Evolutionary conservation across 2,888 invertebrate species (phyloP).

Genomic region (Stratiomys singularior): DNA sequence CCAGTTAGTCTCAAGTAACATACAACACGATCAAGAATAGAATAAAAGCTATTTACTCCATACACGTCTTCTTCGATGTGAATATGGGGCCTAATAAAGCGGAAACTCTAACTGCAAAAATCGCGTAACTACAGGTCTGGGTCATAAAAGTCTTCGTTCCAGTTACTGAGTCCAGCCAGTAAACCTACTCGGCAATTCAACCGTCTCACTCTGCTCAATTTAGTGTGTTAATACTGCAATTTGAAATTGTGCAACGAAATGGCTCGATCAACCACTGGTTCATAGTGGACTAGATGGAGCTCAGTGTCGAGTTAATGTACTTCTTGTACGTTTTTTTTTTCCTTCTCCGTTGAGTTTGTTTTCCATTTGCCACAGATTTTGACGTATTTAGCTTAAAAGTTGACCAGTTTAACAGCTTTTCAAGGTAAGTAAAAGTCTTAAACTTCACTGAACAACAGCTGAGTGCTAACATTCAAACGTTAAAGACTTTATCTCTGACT

Average conservation of each 20-base stretch:
- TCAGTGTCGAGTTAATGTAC: not conserved
- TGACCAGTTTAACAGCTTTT: conserved; percentile 39
- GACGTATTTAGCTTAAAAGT: conserved; percentile 33
- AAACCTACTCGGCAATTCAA: not conserved
- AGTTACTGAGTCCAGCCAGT: not conserved
- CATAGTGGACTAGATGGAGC: not conserved
- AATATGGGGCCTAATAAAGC: conserved; percentile 9
- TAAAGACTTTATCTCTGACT: not conserved
- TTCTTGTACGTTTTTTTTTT: not conserved
- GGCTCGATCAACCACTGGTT: too few relatives aligned
- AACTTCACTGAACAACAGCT: not conserved
- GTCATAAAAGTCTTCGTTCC: conserved; percentile 2
- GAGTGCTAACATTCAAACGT: not conserved
- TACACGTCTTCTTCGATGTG: not conserved
- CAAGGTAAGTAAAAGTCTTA: conserved; percentile 41
- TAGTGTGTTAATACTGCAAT: not conserved
- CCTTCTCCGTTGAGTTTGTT: not conserved
- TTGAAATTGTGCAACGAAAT: conserved; percentile 12
- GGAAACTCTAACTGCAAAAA: conserved; percentile 22
- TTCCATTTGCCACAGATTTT: conserved; percentile 29
- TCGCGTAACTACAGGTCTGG: conserved; percentile 32
- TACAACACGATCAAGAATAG: not conserved
- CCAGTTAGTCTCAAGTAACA: not conserved
- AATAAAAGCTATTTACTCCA: not conserved
- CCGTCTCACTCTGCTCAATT: not conserved